Conservation (phyloP, 2,888 invertebrate genomes). For the Athalia circularis region DNA sequence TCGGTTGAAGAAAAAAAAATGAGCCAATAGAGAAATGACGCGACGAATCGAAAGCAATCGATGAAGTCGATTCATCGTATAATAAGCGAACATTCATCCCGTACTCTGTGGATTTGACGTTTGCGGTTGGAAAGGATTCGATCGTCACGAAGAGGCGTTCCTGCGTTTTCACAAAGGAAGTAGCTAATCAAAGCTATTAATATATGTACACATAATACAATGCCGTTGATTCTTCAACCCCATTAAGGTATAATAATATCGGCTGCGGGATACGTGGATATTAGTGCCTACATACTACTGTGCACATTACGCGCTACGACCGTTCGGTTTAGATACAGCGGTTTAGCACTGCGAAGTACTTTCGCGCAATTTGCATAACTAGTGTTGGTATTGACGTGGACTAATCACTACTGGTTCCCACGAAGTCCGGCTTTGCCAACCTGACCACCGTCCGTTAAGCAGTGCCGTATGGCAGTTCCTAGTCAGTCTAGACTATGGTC, state of each 20-base stretch:
- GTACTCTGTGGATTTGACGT: no score
- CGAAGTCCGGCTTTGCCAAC: slow-evolving; percentile 63
- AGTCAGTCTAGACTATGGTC: slow-evolving; percentile 5
- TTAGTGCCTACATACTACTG: slow-evolving; percentile 13
- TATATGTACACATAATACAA: not conserved
- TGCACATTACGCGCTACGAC: slow-evolving; percentile 12
- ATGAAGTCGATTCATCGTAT: no score
- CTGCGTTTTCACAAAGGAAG: slow-evolving; percentile 21
- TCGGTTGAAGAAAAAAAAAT: not conserved
- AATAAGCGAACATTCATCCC: no score
- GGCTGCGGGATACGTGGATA: not conserved
- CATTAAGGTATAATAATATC: no score
- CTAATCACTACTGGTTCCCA: slow-evolving; percentile 70
- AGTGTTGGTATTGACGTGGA: slow-evolving; percentile 68
- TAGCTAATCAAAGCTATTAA: slow-evolving; percentile 38
- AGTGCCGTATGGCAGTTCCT: slow-evolving; percentile 31
- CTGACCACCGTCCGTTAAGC: slow-evolving; percentile 42
- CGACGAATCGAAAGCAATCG: no score
- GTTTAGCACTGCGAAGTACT: slow-evolving; percentile 63
- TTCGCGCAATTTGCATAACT: slow-evolving; percentile 70
- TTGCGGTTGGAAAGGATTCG: no score
- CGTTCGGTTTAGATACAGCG: slow-evolving; percentile 38
- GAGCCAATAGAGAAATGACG: no score
- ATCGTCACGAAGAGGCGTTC: no score
- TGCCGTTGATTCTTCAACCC: no score